Base-by-base conservation (phyloP, 1,140 invertebrate species). In the Oncopodura yosiiana region DNA sequence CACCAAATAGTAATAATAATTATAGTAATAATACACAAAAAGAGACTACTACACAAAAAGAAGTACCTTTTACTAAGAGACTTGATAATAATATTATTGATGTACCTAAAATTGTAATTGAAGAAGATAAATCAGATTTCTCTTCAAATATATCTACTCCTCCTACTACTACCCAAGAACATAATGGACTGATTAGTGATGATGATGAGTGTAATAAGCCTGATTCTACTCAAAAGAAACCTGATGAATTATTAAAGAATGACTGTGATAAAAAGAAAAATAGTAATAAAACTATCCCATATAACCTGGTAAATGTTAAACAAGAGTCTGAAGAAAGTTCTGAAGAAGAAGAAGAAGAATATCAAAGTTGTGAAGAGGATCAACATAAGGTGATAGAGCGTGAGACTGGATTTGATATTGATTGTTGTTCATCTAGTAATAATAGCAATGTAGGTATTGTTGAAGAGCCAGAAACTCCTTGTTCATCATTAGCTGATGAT, bases 381-480 rank as follows among this genome's bases (percentile, higher is more conserved):
- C 36, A 48, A 49, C 38, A 26, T 46, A 50, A 44, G 41, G 46
- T 50, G 46, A 50, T 56, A 50, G 41, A 50, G 54, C 39, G 48
- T 56, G 54, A 56, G 54, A 50, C 54, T 56, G 54, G 42, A 29
- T 18, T 19, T 43, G 27, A 42, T 48, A 43, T 37, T 42, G 30
- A 48, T n/a, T n/a, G n/a, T n/a, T n/a, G n/a, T n/a, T n/a, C n/a
- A n/a, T n/a, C n/a, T n/a, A n/a, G n/a, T n/a, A 19, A 39, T 39
- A 19, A 39, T 39, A 39, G 38, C 16, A 34, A 37, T 16, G 32
- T 21, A 23, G 60, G 52, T 16, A 46, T 62, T 29, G 51, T 63
- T 11, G 61, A 63, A 52, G 61, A 63, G 37, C 61, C 61, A n/a
- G 61, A 62, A 30, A 59, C 61, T 32, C 53, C 53, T 23, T 50